These are phyloP conservation scores for Sus cebifrons DNA, from an alignment of 2,797 vertebrate genomes.

Conservation along the genomic window DNA sequence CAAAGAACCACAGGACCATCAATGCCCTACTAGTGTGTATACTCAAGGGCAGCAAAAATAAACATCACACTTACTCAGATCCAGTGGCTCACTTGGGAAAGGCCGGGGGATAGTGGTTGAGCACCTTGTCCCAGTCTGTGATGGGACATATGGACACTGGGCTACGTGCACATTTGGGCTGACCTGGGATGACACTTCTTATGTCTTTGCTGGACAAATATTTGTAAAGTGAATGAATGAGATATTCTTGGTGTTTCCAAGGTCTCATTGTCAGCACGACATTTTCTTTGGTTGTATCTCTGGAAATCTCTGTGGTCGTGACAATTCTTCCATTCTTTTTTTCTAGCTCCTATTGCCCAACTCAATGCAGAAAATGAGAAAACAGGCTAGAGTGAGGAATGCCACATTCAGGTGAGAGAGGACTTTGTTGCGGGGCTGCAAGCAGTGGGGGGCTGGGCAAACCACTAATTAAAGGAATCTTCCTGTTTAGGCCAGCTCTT, in stretches of 20 bases:
- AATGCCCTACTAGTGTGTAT: not conserved
- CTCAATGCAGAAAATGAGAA: not conserved
- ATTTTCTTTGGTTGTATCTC: slow-evolving; percentile 59
- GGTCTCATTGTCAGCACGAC: not conserved
- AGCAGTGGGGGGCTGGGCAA: not conserved
- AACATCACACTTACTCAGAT: not conserved
- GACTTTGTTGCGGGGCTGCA: not conserved
- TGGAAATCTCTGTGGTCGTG: not conserved
- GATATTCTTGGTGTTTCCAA: slow-evolving; percentile 28
- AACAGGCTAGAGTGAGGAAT: not conserved
- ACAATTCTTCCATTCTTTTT: slow-evolving; percentile 19
- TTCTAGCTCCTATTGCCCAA: not conserved
- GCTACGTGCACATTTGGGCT: not conserved
- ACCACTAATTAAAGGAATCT: not conserved
- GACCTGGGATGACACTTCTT: not conserved
- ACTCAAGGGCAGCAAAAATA: not conserved
- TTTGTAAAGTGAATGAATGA: slow-evolving; percentile 3
- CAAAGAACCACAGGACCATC: not conserved
- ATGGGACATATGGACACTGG: not conserved
- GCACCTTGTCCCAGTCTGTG: not conserved
- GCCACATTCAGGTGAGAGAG: not conserved
- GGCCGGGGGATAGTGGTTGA: not conserved
- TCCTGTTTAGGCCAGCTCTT: not conserved
- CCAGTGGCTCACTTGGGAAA: not conserved
- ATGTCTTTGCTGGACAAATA: slow-evolving; percentile 22